A percentile compares a stretch with the other conserved stretches of the same genome.
Conservation (phyloP, 2,113 vertebrate genomes). For the Eublepharis macularius region DNA sequence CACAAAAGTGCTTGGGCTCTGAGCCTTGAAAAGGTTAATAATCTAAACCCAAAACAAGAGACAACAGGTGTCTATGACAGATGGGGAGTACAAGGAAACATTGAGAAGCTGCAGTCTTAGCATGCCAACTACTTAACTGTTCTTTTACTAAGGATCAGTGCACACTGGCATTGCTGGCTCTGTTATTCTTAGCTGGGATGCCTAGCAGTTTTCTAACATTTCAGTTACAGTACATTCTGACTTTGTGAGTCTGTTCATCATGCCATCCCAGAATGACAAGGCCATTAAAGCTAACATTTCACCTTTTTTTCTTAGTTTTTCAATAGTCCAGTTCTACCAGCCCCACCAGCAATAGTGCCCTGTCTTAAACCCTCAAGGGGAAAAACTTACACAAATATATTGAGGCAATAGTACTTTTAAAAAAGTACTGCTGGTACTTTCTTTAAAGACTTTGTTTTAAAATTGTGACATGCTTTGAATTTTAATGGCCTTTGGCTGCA, state of each 20-base stretch:
- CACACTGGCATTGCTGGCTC: background rate
- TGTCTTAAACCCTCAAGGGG: background rate
- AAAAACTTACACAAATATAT: background rate
- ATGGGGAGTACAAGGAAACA: background rate
- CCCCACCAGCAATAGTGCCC: background rate
- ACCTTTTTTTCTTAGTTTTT: background rate
- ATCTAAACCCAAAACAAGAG: slow-evolving; percentile 6
- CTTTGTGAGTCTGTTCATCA: background rate
- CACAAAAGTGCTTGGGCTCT: background rate
- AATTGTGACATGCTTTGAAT: background rate
- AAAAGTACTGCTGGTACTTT: background rate
- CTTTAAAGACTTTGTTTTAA: background rate
- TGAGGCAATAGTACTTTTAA: background rate
- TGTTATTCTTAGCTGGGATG: background rate
- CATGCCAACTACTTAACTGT: background rate
- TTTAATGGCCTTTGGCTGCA: background rate
- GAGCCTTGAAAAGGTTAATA: slow-evolving; percentile 6
- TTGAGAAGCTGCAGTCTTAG: background rate
- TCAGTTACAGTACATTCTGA: background rate
- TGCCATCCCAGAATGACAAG: background rate
- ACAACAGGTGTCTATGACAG: slow-evolving; percentile 6
- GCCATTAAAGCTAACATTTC: background rate
- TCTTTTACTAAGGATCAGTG: background rate
- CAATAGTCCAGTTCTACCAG: background rate
- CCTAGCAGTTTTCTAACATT: background rate